These are phyloP conservation scores for Manis pentadactyla DNA, from an alignment of 2,797 vertebrate species.

Conservation along the genomic window DNA sequence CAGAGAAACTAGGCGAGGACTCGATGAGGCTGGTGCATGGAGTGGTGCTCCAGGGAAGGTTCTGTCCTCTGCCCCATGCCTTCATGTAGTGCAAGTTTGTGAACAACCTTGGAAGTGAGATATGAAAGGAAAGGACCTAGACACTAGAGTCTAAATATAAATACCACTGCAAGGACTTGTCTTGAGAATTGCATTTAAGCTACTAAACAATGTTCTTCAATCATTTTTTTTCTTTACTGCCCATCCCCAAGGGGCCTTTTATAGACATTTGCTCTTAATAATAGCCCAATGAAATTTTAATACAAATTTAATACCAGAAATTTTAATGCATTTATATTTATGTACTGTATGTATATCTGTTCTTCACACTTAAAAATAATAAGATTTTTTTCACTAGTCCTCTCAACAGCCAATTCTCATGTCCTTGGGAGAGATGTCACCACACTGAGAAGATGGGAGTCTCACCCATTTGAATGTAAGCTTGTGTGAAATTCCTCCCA, in stretches of 20 bases:
- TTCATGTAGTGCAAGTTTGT: neutral
- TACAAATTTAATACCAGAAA: neutral
- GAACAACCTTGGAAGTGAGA: neutral
- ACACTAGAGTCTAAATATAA: neutral
- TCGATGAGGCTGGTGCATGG: neutral
- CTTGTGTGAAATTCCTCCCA: neutral
- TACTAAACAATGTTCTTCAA: neutral
- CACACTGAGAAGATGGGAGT: neutral
- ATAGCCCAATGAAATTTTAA: neutral
- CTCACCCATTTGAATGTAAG: neutral
- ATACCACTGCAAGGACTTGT: neutral
- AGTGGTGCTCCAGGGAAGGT: neutral
- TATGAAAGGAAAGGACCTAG: neutral
- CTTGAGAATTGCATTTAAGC: neutral
- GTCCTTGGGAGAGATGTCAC: neutral
- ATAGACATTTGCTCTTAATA: neutral
- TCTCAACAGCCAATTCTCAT: neutral
- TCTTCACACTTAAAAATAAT: neutral
- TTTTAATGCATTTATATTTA: neutral
- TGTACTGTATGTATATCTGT: neutral
- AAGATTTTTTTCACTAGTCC: neutral
- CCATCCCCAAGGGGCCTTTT: neutral
- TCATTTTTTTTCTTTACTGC: neutral
- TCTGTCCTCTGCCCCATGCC: neutral
- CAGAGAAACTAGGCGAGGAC: neutral